Conservation (phyloP, 1,140 invertebrate species). For the Thaumetopoea pityocampa region DNA sequence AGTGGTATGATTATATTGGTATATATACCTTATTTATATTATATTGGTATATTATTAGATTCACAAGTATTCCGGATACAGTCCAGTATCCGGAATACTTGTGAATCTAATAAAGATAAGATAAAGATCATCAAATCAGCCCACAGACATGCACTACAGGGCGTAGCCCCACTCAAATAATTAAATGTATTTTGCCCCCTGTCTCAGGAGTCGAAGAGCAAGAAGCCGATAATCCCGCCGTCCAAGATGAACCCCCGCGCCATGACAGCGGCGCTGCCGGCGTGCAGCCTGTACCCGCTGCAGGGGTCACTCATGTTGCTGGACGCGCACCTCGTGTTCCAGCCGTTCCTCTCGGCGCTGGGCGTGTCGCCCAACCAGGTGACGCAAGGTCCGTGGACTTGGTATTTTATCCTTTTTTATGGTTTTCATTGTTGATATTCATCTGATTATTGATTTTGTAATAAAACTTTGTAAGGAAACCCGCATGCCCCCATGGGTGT, state of each 20-base stretch:
- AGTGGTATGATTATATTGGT: conserved; percentile 40
- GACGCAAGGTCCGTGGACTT: conserved; percentile 55
- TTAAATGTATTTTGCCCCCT: not conserved
- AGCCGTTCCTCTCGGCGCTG: conserved; percentile 88
- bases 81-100: no score
- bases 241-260: conserved; percentile 60
- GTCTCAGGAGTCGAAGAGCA: conserved; percentile 49
- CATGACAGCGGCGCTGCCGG: conserved; percentile 70
- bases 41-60: no score
- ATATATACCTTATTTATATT: no score
- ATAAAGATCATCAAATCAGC: not conserved
- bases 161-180: not conserved
- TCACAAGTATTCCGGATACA: no score
- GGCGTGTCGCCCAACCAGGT: conserved; percentile 93
- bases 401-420: not conserved
- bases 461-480: no score
- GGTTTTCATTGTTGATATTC: not conserved
- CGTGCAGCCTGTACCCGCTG: conserved; percentile 81
- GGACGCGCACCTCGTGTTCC: conserved; percentile 95
- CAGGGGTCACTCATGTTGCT: conserved; percentile 89
- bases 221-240: conserved; percentile 52
- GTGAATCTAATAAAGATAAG: no score
- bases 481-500: no score
- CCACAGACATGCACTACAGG: conserved; percentile 1
- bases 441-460: no score